phyloP scores from a whole-genome alignment of 2,113 vertebrate species.

The Pygoscelis adeliae region DNA sequence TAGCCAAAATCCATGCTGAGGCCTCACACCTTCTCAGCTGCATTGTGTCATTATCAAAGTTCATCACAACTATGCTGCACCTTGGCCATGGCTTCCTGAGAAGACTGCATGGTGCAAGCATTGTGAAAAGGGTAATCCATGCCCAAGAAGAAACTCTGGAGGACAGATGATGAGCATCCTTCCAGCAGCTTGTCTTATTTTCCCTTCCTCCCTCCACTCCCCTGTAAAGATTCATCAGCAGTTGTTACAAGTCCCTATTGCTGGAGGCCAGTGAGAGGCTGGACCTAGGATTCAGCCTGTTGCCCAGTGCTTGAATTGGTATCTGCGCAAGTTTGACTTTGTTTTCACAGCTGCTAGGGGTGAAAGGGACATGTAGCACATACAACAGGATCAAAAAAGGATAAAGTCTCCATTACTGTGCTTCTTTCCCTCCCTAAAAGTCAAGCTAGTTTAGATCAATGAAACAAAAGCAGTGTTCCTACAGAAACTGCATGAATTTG shows the following conservation, averaged over 20 bases:
- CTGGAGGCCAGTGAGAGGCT: neutral
- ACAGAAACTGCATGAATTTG: neutral
- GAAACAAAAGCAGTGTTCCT: neutral
- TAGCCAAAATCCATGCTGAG: neutral
- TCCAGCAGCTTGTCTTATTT: neutral
- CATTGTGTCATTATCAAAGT: neutral
- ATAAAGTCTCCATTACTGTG: neutral
- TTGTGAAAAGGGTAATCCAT: neutral
- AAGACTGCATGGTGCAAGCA: neutral
- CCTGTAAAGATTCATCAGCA: neutral
- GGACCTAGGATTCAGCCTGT: neutral
- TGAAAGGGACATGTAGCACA: neutral
- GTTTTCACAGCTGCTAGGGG: neutral
- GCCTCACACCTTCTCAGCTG: neutral
- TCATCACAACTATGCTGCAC: neutral
- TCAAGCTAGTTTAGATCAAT: neutral
- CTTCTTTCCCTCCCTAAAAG: neutral
- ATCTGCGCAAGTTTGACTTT: neutral
- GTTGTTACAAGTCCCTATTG: neutral
- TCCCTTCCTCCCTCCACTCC: neutral
- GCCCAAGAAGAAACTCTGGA: neutral
- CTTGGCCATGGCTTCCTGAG: neutral
- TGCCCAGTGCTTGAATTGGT: fast-evolving
- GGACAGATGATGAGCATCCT: neutral
- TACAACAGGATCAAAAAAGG: neutral